phyloP scores from a whole-genome alignment of 2,113 vertebrate genomes.

The Petroica traversi region DNA sequence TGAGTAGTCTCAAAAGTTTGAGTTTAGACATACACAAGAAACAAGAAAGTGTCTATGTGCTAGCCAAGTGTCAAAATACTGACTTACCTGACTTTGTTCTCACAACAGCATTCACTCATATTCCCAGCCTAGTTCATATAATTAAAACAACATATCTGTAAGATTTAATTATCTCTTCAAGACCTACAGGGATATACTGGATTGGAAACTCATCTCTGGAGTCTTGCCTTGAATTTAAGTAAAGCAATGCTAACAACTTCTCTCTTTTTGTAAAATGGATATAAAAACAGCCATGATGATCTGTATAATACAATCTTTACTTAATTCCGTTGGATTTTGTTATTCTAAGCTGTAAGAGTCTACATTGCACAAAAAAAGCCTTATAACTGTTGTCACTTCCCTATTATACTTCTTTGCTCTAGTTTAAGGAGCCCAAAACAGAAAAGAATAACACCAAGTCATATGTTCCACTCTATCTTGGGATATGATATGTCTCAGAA shows the following conservation, averaged over 20 bases:
- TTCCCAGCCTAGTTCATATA: background rate
- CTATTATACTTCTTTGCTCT: background rate
- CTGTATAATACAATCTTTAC: background rate
- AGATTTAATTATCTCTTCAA: background rate
- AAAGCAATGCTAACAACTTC: background rate
- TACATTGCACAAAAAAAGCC: background rate
- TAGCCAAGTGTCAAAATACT: background rate
- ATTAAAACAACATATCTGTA: background rate
- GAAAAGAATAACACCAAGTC: background rate
- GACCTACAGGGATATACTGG: background rate
- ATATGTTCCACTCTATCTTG: background rate
- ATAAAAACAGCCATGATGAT: background rate
- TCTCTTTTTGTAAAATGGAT: background rate
- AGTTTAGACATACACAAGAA: background rate
- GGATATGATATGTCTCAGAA: background rate
- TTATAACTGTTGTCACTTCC: background rate
- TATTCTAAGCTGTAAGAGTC: background rate
- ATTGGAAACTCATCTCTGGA: background rate
- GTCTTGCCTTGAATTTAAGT: background rate
- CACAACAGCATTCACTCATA: background rate
- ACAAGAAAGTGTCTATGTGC: background rate
- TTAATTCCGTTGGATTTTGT: background rate
- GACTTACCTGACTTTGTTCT: background rate
- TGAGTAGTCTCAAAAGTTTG: background rate
- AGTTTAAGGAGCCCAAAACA: background rate